Evolutionary conservation across 2,797 vertebrate genomes (phyloP), one percentile per base, ranked within the genome.

Genomic region (Malacoctenus gilli): DNA sequence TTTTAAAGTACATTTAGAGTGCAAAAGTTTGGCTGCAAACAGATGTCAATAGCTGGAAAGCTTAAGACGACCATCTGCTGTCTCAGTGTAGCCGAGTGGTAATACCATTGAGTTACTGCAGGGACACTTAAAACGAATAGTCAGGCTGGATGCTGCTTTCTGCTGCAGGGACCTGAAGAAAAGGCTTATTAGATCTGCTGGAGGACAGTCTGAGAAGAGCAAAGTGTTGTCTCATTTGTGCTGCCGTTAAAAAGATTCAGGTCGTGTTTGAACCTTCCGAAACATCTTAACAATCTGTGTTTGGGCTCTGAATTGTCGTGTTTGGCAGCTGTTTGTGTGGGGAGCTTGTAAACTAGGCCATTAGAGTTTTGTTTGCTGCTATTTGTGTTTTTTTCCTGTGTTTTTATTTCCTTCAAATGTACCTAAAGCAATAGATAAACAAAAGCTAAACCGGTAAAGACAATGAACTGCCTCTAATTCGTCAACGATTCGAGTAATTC

Each of bases 161-260:
- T 28, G n/a, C n/a, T n/a, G n/a, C n/a, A n/a, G n/a, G n/a, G n/a
- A n/a, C n/a, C n/a, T n/a, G n/a, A n/a, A n/a, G n/a, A n/a, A n/a
- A n/a, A n/a, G n/a, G n/a, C n/a, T n/a, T n/a, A n/a, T n/a, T n/a
- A n/a, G n/a, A n/a, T n/a, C n/a, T n/a, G n/a, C n/a, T n/a, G n/a
- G n/a, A 28, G 8, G 22, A 23, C 22, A 28, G 5, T 4, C 25
- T 28, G 25, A 5, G 25, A 28, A 58, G 61, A 83, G 68, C 68
- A 63, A 51, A 38, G 49, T 16, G 59, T 49, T 8, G 59, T 59
- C 41, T 80, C 66, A 73, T 80, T n/a, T 72, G 31, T 38, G 31
- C 58, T 58, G 39, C 25, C 38, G 36, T 64, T 69, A 48, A 61
- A 67, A 69, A 65, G 67, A 52, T 60, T 44, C 59, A 56, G 63